A percentile compares a stretch with the other conserved stretches of the same genome.
phyloP scores from a whole-genome alignment of 2,113 vertebrate genomes.

The Hirundichthys speculiger region DNA sequence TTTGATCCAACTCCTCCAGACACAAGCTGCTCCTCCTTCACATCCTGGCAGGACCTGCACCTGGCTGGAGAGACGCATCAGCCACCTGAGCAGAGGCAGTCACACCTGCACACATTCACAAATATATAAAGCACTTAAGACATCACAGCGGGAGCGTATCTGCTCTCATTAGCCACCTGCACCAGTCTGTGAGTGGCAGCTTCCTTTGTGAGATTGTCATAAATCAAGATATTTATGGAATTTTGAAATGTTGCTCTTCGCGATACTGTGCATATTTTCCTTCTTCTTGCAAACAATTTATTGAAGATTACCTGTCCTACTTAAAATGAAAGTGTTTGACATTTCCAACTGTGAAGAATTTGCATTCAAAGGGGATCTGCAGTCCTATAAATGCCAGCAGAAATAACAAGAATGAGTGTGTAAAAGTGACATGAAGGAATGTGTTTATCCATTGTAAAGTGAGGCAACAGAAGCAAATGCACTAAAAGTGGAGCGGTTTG shows the following conservation, averaged over 20 bases:
- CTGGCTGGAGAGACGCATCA: slow-evolving; percentile 28
- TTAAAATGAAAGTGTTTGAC: slow-evolving; percentile 13
- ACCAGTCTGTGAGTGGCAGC: slow-evolving; percentile 16
- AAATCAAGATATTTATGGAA: slow-evolving; percentile 9
- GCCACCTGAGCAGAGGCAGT: slow-evolving; percentile 20
- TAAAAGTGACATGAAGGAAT: slow-evolving; percentile 10
- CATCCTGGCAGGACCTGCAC: slow-evolving; percentile 43
- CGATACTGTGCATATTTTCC: slow-evolving; percentile 2
- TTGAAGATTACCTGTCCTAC: slow-evolving; percentile 1
- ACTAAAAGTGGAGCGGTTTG: too few relatives aligned
- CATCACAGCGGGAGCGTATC: slow-evolving; percentile 24
- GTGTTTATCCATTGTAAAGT: slow-evolving; percentile 15
- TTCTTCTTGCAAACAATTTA: slow-evolving; percentile 8
- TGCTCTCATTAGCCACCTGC: slow-evolving; percentile 35
- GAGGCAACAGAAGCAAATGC: too few relatives aligned
- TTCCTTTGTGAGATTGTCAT: slow-evolving; percentile 47
- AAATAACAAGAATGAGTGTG: background rate
- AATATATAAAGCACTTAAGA: background rate
- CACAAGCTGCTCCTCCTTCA: slow-evolving; percentile 48
- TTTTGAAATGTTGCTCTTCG: background rate
- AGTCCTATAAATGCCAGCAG: background rate
- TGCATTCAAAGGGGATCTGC: slow-evolving; percentile 11
- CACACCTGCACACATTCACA: background rate
- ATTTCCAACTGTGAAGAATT: slow-evolving; percentile 16
- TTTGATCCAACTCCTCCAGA: slow-evolving; percentile 55